Evolutionary conservation across 2,113 vertebrate genomes (phyloP), one percentile per base, ranked within the genome.

Genomic region (Grallaria varia): DNA sequence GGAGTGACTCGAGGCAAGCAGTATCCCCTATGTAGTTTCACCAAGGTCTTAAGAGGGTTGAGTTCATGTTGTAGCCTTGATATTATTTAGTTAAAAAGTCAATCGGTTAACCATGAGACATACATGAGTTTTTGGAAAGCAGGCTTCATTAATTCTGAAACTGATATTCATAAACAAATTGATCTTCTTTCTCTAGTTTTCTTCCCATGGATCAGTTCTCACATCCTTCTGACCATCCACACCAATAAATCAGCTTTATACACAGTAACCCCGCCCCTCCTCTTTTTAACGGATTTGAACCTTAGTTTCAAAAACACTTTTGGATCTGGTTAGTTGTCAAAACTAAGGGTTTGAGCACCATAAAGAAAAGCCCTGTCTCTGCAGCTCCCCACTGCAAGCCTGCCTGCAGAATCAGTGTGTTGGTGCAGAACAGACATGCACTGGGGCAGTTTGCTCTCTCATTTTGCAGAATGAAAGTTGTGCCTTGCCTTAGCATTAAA

Each of bases 121-220:
- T 39, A 55, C 19, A 39, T 17, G n/a, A n/a, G n/a, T 56, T 35
- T 39, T 15, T 56, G 40, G 37, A 94, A 87, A 90, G 7, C 12
- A 83, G 37, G 19, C 30, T 88, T 95, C 76, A 81, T 77, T 88
- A 92, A 84, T 74, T 92, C 59, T 71, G 68, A 67, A 88, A 84
- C 39, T 59, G 60, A 90, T 80, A 84, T 47, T 93, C 50, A 86
- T 85, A 91, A 81, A 81, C 30, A 85, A 78, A 93, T 49, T 85
- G n/a, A 66, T 87, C 63, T 87, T 69, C 19, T 19, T 17, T 73
- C 39, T 90, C 66, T 81, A 22, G 0, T 79, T 94, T 95, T 79
- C 53, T 81, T 35, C 78, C 53, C 1, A 1, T 72, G 66, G 21
- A 53, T 84, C 44, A 87, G 62, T 87, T 93, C 49, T 53, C 16